Percentiles rank a stretch among this genome's conserved stretches.
These are phyloP conservation scores for Sinella curviseta DNA, from an alignment of 1,140 invertebrate species.

Conservation along the genomic window DNA sequence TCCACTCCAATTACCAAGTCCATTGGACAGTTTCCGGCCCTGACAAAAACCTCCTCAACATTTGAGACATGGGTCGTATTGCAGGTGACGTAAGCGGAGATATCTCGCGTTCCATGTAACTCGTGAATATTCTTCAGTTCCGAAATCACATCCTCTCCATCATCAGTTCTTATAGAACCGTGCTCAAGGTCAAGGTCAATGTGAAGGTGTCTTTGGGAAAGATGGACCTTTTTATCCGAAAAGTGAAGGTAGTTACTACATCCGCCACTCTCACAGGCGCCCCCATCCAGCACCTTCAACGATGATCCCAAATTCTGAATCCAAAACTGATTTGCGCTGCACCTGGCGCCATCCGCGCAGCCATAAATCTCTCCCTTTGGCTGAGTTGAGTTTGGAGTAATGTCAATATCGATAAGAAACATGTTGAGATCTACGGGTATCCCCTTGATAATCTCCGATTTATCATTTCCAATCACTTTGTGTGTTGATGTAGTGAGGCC, in stretches of 20 bases:
- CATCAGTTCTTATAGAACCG: not conserved
- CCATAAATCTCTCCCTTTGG: not conserved
- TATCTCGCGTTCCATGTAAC: not conserved
- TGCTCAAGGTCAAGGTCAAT: not conserved
- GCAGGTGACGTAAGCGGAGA: no score
- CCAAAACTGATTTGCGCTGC: not conserved
- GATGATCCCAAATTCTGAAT: not conserved
- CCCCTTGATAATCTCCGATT: not conserved
- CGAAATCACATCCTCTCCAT: not conserved
- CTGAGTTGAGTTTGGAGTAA: not conserved
- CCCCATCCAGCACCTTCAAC: not conserved
- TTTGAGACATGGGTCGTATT: no score
- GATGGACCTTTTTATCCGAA: not conserved
- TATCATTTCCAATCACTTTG: not conserved
- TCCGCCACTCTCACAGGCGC: not conserved
- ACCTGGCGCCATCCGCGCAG: no score
- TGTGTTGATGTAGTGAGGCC: not conserved
- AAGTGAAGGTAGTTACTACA: not conserved
- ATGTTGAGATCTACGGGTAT: not conserved
- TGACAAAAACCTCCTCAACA: no score
- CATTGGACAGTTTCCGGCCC: no score
- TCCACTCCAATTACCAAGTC: no score
- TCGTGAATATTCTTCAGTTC: not conserved
- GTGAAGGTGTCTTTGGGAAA: not conserved
- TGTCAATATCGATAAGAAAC: not conserved